These are phyloP conservation scores for Antedon mediterranea DNA, from an alignment of 53 echinoderm and acorn worm species.

Conservation along the genomic window DNA sequence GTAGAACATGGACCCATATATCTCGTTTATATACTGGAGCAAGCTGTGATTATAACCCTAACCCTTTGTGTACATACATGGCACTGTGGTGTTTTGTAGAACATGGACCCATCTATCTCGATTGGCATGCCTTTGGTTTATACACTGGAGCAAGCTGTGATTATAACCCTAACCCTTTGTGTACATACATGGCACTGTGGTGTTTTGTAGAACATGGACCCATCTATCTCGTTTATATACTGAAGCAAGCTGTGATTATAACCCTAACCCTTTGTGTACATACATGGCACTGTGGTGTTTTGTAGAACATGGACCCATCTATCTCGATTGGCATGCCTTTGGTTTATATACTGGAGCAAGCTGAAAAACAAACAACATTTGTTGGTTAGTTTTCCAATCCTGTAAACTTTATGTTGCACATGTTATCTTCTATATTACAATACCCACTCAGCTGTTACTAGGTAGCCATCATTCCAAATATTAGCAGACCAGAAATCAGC, in stretches of 20 bases:
- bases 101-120: conserved; percentile 86
- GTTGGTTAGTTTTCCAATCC: too few species aligned
- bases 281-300: conserved; percentile 65
- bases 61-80: too few species aligned
- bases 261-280: too few species aligned
- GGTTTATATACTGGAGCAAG: conserved; percentile 78
- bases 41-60: too few species aligned
- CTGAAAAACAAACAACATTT: too few species aligned
- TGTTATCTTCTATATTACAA: too few species aligned
- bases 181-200: conserved; percentile 73
- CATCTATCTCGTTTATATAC: conserved; percentile 83
- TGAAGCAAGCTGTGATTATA: too few species aligned
- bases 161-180: too few species aligned
- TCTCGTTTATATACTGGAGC: conserved; percentile 88
- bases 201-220: conserved; percentile 73
- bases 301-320: conserved; percentile 82
- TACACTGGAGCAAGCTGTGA: too few species aligned
- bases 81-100: conserved; percentile 59
- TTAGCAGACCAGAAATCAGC: conserved; percentile 48
- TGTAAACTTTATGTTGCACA: too few species aligned
- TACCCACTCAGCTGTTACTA: conserved; percentile 53
- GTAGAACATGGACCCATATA: conserved; percentile 79
- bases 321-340: conserved; percentile 72
- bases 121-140: conserved; percentile 70
- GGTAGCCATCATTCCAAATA: conserved; percentile 70